Percentiles rank a stretch among this genome's conserved stretches.
phyloP scores from a whole-genome alignment of 2,113 vertebrate genomes.

The Scomber japonicus region DNA sequence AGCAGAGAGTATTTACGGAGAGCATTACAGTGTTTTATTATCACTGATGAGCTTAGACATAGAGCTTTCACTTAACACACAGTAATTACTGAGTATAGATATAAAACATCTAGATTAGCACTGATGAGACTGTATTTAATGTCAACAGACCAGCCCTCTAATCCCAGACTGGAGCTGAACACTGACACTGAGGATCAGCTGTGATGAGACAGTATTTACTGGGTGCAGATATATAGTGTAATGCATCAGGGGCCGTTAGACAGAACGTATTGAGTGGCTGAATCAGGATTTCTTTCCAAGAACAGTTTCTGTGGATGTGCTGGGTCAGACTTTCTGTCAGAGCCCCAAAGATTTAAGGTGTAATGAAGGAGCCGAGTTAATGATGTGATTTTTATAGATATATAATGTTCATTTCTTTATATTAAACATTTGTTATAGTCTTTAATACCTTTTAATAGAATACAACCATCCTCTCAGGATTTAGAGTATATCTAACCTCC shows the following conservation, averaged over 20 bases:
- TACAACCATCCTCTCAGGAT: too few species aligned
- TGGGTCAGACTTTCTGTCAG: constrained; percentile 39
- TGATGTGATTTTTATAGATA: not conserved
- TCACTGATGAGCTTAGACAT: constrained; percentile 3
- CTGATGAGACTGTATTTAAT: not conserved
- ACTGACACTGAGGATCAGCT: constrained; percentile 26
- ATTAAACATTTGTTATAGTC: too few species aligned
- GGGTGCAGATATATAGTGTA: constrained; percentile 35
- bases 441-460: too few species aligned
- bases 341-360: constrained; percentile 32
- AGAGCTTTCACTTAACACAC: constrained; percentile 6
- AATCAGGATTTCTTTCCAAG: constrained; percentile 53
- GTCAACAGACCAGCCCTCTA: not conserved
- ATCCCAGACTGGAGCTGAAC: constrained; percentile 17
- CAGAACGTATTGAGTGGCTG: constrained; percentile 52
- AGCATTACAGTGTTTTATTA: constrained; percentile 4
- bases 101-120: constrained; percentile 9
- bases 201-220: constrained; percentile 56
- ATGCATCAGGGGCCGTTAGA: constrained; percentile 43
- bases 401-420: not conserved
- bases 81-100: constrained; percentile 16
- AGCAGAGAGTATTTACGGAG: not conserved
- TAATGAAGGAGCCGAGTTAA: not conserved
- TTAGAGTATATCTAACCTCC: too few species aligned
- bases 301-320: constrained; percentile 36